A percentile compares a stretch with the other conserved stretches of the same genome.
These are phyloP conservation scores for Picus viridis DNA, from an alignment of 2,797 vertebrate species.

Conservation along the genomic window DNA sequence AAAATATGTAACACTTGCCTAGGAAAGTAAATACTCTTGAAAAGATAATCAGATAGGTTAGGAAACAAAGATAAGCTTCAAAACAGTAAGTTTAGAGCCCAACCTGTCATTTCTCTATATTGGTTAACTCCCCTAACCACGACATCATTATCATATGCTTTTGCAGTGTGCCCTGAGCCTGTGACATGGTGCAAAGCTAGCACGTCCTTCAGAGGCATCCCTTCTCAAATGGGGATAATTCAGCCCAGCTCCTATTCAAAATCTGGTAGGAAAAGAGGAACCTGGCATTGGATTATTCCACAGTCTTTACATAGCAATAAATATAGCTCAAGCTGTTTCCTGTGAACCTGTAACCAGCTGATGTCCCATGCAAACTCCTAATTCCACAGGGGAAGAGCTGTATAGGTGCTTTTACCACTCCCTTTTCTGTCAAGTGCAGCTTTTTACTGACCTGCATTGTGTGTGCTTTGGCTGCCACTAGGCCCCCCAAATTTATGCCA, in stretches of 20 bases:
- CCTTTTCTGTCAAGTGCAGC: neutral
- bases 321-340: no score
- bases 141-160: rapidly evolving
- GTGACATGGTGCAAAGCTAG: no score
- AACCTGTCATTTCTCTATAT: rapidly evolving
- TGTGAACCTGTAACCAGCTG: neutral
- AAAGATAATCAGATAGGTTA: neutral
- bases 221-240: no score
- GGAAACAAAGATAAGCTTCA: neutral
- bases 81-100: neutral
- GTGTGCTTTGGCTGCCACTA: neutral
- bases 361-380: neutral
- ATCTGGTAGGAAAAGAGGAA: no score
- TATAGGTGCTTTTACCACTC: neutral
- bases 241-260: no score
- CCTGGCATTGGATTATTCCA: no score
- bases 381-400: neutral
- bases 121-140: neutral
- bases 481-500: neutral
- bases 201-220: no score
- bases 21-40: neutral
- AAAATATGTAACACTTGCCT: neutral
- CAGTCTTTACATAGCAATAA: no score
- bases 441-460: neutral
- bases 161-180: no score